Conservation (phyloP, 1,140 invertebrate species). For the Gryllus bimaculatus region DNA sequence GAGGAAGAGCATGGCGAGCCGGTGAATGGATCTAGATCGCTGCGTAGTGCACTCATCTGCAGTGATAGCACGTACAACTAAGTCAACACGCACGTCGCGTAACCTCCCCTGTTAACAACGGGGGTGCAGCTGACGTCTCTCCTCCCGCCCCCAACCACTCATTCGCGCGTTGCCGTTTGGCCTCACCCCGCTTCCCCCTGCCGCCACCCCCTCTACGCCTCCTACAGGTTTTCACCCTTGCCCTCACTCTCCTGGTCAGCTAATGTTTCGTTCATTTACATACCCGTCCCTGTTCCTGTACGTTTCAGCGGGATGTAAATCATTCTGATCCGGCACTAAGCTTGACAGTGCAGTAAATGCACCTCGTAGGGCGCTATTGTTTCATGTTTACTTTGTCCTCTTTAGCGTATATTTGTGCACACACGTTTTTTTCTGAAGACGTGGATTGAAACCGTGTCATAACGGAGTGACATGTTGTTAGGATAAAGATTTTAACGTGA, state of each 20-base stretch:
- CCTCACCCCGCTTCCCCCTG: background rate
- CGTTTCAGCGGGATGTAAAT: no score
- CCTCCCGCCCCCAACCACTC: no score
- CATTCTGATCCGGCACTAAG: no score
- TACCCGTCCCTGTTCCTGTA: background rate
- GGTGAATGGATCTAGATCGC: background rate
- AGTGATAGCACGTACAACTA: background rate
- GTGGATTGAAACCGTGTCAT: no score
- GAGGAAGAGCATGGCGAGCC: no score
- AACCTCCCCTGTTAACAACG: background rate
- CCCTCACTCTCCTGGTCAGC: background rate
- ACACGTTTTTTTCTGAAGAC: no score
- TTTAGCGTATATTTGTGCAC: no score
- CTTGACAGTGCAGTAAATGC: no score
- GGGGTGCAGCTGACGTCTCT: background rate
- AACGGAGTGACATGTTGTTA: no score
- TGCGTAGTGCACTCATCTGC: background rate
- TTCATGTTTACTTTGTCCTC: no score
- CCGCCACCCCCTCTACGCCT: background rate
- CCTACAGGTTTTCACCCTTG: background rate
- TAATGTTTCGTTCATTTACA: background rate
- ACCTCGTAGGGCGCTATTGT: no score
- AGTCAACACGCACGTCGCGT: background rate
- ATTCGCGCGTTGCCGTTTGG: background rate
- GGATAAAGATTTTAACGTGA: no score